Base-by-base conservation (phyloP, 1,140 invertebrate species). In the Sinella curviseta region DNA sequence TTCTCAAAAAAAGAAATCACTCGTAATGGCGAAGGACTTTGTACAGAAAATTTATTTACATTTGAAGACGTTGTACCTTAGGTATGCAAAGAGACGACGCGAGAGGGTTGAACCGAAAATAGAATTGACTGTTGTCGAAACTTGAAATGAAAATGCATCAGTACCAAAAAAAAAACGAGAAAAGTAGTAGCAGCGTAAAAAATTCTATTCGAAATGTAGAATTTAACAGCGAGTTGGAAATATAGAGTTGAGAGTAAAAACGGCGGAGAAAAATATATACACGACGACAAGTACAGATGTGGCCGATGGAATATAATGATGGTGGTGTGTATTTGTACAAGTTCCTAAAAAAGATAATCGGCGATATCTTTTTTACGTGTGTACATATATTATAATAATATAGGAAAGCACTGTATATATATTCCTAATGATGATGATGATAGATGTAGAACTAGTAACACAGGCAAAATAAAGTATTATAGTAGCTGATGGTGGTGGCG, bases 161-260 rank as follows among this genome's bases (percentile, higher is more conserved):
- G 26, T n/a, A n/a, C n/a, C n/a, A n/a, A 65, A 48, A 48, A 3
- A 24, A 70, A 16, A 70, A 33, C 8, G 65, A 70, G 26, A 70
- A 4, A 70, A 60, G 24, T 8, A 70, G 31, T 4, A n/a, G 31
- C 8, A 70, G 65, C 12, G 65, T 33, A 70, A 4, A 70, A 31
- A 70, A 70, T 33, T 70, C 4, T 70, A 33, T 70, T 70, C 31
- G 8, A 70, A 33, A 70, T 17, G 65, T 8, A 70, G 55, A 60
- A n/a, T n/a, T 26, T 17, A 4, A 17, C 24, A 60, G 14, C n/a
- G 55, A 60, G 24, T 3, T 60, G 24, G 65, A 60, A 60, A 60
- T 33, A 70, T 8, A 70, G 65, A 70, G n/a, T 70, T 70, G 65
- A 31, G 26, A 70, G 65, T 70, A 33, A 33, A n/a, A 70, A n/a